These are phyloP conservation scores for Didymodactylos carnosus DNA, from an alignment of 2,888 invertebrate species.

Conservation along the genomic window DNA sequence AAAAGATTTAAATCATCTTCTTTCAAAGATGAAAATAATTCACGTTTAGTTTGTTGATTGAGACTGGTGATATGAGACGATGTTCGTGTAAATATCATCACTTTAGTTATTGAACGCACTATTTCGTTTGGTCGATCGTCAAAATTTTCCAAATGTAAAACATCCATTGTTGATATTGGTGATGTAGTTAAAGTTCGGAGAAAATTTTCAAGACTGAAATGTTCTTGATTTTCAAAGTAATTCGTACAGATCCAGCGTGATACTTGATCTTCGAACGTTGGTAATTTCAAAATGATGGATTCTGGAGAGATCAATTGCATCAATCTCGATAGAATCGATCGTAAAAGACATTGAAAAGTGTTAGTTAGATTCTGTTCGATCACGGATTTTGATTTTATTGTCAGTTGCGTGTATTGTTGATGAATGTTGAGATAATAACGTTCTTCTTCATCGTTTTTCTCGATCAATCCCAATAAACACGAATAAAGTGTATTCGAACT, in stretches of 20 bases:
- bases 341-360: background rate
- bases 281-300: background rate
- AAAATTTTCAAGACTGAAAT: background rate
- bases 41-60: background rate
- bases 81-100: background rate
- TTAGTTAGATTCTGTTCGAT: background rate
- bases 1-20: background rate
- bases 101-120: background rate
- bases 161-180: background rate
- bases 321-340: background rate
- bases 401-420: background rate
- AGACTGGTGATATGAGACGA: background rate
- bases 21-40: background rate
- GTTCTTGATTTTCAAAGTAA: background rate
- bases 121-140: background rate
- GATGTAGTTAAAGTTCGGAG: background rate
- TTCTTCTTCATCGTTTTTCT: background rate
- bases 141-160: background rate
- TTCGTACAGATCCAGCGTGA: background rate
- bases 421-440: background rate
- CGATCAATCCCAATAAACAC: background rate
- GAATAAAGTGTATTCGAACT: background rate
- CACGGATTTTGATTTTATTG: background rate
- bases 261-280: background rate
- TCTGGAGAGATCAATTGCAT: background rate